phyloP scores from a whole-genome alignment of 2,888 invertebrate genomes.

The Lacanobia wlatinum region DNA sequence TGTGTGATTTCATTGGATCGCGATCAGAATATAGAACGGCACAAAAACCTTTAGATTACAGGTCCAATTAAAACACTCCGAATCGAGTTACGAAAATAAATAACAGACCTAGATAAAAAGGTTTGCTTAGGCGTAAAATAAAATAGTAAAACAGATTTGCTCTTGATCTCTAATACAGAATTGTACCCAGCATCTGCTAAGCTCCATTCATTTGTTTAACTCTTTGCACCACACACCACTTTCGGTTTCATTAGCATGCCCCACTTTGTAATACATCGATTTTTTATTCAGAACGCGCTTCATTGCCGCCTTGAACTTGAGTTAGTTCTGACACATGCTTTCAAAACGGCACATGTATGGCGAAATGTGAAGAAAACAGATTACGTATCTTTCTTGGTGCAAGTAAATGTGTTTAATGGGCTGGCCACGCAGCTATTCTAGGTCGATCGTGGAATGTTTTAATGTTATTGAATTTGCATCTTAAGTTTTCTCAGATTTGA shows the following conservation, averaged over 20 bases:
- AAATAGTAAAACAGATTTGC: background rate
- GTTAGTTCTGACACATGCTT: slow-evolving; percentile 52
- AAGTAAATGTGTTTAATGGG: slow-evolving; percentile 65
- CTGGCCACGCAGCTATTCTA: slow-evolving; percentile 62
- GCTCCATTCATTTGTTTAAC: slow-evolving; percentile 46
- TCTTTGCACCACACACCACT: slow-evolving; percentile 70
- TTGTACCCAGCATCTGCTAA: slow-evolving; percentile 1
- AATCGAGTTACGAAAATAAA: background rate
- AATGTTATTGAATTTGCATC: slow-evolving; percentile 64
- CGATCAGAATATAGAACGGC: background rate
- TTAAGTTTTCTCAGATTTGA: slow-evolving; percentile 45
- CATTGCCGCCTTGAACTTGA: slow-evolving; percentile 86
- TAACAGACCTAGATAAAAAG: background rate
- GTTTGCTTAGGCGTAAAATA: background rate
- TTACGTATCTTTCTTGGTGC: slow-evolving; percentile 42
- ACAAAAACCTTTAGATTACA: background rate
- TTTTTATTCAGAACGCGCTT: slow-evolving; percentile 76
- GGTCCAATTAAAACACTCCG: too few relatives aligned
- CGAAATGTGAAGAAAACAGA: slow-evolving; percentile 58
- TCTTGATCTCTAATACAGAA: slow-evolving; percentile 5
- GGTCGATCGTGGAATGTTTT: slow-evolving; percentile 68
- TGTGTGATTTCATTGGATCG: background rate
- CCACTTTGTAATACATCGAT: slow-evolving; percentile 63
- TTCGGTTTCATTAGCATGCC: slow-evolving; percentile 77
- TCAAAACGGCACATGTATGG: slow-evolving; percentile 71